Evolutionary conservation across 2,797 vertebrate species (phyloP).

Genomic region (Netta rufina): DNA sequence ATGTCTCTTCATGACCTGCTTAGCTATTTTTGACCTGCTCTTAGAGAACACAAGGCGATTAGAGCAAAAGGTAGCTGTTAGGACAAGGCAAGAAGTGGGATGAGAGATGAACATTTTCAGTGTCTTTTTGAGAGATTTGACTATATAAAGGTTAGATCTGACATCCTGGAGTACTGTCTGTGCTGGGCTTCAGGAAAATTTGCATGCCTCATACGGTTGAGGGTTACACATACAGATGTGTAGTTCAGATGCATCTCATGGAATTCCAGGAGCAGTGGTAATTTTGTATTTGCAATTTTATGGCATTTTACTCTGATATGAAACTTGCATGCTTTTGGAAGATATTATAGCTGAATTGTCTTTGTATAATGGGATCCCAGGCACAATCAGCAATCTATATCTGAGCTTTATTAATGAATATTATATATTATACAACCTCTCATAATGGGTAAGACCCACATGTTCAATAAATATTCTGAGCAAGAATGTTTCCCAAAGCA

Average conservation of each 20-base stretch:
- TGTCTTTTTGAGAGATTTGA: background rate
- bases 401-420: background rate
- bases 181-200: background rate
- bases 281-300: background rate
- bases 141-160: background rate
- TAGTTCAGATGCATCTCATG: background rate
- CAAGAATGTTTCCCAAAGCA: background rate
- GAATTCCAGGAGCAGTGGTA: background rate
- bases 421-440: background rate
- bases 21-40: background rate
- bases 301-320: background rate
- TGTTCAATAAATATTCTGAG: background rate
- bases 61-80: background rate
- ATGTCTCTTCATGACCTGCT: background rate
- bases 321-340: background rate
- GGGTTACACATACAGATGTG: background rate
- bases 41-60: background rate
- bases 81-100: background rate
- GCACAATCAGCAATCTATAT: background rate
- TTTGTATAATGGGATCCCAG: background rate
- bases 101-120: background rate
- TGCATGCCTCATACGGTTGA: background rate
- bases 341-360: background rate
- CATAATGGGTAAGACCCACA: background rate
- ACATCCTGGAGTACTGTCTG: background rate